Evolutionary conservation across 2,888 invertebrate genomes (phyloP).

Genomic region (Helicoverpa assulta): DNA sequence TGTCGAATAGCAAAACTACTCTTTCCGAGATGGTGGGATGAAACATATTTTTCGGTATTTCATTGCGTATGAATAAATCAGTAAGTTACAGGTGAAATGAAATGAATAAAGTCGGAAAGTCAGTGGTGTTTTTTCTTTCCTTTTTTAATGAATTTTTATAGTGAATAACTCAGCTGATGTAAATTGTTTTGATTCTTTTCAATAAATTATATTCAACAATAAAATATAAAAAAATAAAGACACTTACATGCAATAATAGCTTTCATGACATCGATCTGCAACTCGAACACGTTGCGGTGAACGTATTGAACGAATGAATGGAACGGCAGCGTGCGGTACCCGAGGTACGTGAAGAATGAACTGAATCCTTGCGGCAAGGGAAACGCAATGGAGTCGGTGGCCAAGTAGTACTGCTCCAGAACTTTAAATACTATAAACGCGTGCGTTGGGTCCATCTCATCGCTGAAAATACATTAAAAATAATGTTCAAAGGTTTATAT

Average conservation of each 20-base stretch:
- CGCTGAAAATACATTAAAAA: slow-evolving; percentile 85
- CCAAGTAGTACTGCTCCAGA: slow-evolving; percentile 95
- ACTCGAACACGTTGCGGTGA: slow-evolving; percentile 94
- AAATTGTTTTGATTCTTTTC: too few relatives aligned
- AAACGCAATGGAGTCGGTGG: slow-evolving; percentile 94
- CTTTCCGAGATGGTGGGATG: too few relatives aligned
- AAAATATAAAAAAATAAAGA: neutral
- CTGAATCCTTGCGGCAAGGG: slow-evolving; percentile 95
- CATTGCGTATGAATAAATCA: too few relatives aligned
- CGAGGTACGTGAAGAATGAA: slow-evolving; percentile 96
- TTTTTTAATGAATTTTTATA: too few relatives aligned
- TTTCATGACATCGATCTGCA: slow-evolving; percentile 97
- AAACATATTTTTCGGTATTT: too few relatives aligned
- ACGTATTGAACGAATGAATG: slow-evolving; percentile 96
- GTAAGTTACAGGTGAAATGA: too few relatives aligned
- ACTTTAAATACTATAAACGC: slow-evolving; percentile 94
- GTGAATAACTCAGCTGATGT: too few relatives aligned
- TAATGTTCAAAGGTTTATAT: neutral
- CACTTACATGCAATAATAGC: slow-evolving; percentile 93
- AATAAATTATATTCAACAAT: too few relatives aligned
- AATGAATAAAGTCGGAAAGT: too few relatives aligned
- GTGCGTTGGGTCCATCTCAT: slow-evolving; percentile 93
- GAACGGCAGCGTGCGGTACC: slow-evolving; percentile 94
- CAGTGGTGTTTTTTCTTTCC: too few relatives aligned
- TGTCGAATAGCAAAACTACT: too few relatives aligned